phyloP scores from a whole-genome alignment of 2,797 vertebrate species.

The Dicrostonyx torquatus region DNA sequence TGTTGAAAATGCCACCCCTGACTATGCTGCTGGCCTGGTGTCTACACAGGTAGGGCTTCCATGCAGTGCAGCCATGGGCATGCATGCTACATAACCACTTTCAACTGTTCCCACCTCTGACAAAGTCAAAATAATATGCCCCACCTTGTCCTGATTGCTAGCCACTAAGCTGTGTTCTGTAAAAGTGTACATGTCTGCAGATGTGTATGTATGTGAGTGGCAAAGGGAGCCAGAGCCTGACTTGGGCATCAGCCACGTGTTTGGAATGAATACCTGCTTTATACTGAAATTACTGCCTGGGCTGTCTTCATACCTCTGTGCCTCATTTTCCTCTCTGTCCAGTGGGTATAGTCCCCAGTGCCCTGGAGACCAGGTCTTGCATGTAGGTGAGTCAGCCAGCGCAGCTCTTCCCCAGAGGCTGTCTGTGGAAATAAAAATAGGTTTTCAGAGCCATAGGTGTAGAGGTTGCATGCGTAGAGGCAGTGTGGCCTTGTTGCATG shows the following conservation, averaged over 20 bases:
- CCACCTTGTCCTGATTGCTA: fast-evolving
- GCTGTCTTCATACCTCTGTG: not conserved
- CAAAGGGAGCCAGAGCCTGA: not conserved
- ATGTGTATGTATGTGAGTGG: fast-evolving
- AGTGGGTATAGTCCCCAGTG: not conserved
- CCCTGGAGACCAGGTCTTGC: not conserved
- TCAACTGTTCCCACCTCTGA: not conserved
- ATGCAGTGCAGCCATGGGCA: not conserved
- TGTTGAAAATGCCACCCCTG: constrained; percentile 96
- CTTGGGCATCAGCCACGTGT: fast-evolving
- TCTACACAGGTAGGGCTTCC: constrained; percentile 93
- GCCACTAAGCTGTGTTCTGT: fast-evolving
- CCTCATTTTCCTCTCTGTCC: not conserved
- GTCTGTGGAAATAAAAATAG: not conserved
- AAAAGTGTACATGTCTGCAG: fast-evolving
- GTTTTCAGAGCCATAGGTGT: not conserved
- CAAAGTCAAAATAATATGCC: fast-evolving
- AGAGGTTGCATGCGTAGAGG: not conserved
- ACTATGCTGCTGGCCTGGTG: constrained; percentile 97
- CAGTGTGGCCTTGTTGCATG: not conserved
- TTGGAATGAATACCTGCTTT: not conserved
- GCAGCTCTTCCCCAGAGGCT: not conserved
- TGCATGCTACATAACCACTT: not conserved
- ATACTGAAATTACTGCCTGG: not conserved
- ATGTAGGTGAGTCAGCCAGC: not conserved